Percentiles rank a stretch among this genome's conserved stretches.
phyloP scores from a whole-genome alignment of 92 coral and sea anemone genomes.

The Nematostella vectensis region DNA sequence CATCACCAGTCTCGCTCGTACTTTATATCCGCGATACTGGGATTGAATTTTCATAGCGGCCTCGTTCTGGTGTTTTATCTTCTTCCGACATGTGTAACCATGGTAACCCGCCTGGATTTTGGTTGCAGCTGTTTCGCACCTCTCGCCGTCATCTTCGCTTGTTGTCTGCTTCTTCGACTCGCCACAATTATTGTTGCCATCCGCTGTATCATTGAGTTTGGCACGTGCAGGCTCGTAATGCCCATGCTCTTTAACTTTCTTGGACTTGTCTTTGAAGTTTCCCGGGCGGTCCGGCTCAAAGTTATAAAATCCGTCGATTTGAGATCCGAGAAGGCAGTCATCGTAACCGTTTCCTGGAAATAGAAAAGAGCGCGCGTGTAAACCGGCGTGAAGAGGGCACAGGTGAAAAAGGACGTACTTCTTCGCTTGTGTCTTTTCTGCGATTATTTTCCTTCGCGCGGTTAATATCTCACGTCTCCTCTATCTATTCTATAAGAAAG shows the following conservation, averaged over 20 bases:
- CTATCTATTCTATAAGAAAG: no score
- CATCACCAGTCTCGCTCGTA: constrained; percentile 8
- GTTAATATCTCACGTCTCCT: no score
- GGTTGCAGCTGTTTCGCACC: constrained; percentile 54
- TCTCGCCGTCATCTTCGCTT: constrained; percentile 2
- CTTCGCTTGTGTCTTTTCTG: no score
- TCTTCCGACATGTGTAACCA: constrained; percentile 61
- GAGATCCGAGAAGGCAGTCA: constrained; percentile 79
- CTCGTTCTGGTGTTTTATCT: constrained; percentile 13
- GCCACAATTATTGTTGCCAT: background rate
- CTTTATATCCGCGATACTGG: constrained; percentile 43
- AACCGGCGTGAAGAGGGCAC: no score
- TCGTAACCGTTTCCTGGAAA: constrained; percentile 62
- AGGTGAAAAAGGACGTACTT: no score
- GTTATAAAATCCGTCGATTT: constrained; percentile 73
- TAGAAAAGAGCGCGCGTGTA: no score
- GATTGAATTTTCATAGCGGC: constrained; percentile 67
- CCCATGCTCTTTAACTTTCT: background rate
- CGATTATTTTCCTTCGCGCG: no score
- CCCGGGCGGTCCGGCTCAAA: constrained; percentile 37
- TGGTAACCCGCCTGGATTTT: constrained; percentile 84
- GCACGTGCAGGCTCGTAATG: background rate
- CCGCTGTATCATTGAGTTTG: background rate
- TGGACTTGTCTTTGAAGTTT: constrained; percentile 2
- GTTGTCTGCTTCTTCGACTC: constrained; percentile 8